Evolutionary conservation across 1,140 invertebrate species (phyloP).

Genomic region (Neotoxoptera formosana): DNA sequence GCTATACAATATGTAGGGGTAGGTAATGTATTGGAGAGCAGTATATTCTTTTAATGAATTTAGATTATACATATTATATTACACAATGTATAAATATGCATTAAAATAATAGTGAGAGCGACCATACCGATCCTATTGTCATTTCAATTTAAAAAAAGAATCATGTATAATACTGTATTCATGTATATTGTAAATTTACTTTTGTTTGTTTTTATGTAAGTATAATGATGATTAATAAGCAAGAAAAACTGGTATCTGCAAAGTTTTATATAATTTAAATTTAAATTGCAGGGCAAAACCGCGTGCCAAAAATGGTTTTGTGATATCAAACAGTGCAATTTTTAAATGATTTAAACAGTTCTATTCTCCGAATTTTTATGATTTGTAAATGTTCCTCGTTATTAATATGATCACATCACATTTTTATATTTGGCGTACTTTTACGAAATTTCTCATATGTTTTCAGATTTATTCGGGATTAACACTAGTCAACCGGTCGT

Average conservation of each 20-base stretch:
- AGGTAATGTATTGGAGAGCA: neutral
- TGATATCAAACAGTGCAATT: neutral
- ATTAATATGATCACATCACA: too few relatives aligned
- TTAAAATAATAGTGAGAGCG: neutral
- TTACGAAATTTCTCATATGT: too few relatives aligned
- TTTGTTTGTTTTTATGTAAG: neutral
- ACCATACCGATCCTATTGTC: neutral
- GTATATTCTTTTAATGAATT: too few relatives aligned
- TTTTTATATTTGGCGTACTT: too few relatives aligned
- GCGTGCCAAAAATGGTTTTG: neutral
- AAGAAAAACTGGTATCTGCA: neutral
- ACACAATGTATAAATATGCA: neutral
- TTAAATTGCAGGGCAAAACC: neutral
- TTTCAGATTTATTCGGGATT: too few relatives aligned
- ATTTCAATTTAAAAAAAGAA: neutral
- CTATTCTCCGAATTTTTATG: too few relatives aligned
- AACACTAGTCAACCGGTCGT: too few relatives aligned
- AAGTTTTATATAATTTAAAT: neutral
- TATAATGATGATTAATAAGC: neutral
- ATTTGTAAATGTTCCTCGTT: too few relatives aligned
- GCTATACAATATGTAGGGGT: too few relatives aligned
- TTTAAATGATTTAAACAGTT: too few relatives aligned
- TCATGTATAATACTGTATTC: neutral
- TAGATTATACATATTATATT: too few relatives aligned
- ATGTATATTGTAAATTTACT: neutral